These are phyloP conservation scores for Dinothrombium tinctorium DNA, from an alignment of 1,140 invertebrate species.

Conservation along the genomic window DNA sequence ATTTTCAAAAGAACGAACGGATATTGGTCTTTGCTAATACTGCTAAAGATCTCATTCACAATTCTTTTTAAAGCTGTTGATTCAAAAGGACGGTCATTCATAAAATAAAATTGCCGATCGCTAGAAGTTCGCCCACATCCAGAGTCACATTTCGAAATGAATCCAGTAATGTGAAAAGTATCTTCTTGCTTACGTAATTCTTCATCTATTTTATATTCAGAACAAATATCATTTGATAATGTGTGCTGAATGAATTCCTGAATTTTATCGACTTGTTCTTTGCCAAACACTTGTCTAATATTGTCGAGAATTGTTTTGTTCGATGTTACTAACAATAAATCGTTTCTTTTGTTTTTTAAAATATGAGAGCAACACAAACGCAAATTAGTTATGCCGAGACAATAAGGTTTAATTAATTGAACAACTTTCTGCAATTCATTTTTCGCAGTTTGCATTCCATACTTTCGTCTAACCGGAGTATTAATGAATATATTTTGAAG, in stretches of 20 bases:
- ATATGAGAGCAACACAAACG: constrained; percentile 39
- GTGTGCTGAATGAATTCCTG: constrained; percentile 20
- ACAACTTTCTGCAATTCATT: constrained; percentile 76
- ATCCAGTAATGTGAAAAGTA: constrained; percentile 29
- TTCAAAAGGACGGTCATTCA: constrained; percentile 83
- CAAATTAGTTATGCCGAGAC: constrained; percentile 52
- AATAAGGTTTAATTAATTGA: constrained; percentile 71
- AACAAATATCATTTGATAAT: constrained; percentile 3
- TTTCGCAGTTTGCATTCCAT: constrained; percentile 71
- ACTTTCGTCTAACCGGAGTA: constrained; percentile 72
- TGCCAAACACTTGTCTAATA: constrained; percentile 61
- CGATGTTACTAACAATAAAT: constrained; percentile 2
- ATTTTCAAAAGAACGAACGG: constrained; percentile 80
- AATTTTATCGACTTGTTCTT: constrained; percentile 35
- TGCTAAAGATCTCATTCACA: constrained; percentile 75
- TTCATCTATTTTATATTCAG: constrained; percentile 2
- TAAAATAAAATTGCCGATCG: constrained; percentile 84
- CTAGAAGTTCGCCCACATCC: constrained; percentile 53
- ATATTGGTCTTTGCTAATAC: constrained; percentile 68
- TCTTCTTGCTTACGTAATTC: not conserved
- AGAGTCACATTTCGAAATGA: constrained; percentile 63
- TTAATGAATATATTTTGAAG: constrained; percentile 66
- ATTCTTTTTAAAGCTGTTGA: constrained; percentile 49
- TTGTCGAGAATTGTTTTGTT: constrained; percentile 44
- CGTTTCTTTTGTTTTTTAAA: constrained; percentile 2